A percentile compares a stretch with the other conserved stretches of the same genome.
Conservation (phyloP, 2,888 invertebrate genomes). For the Pharmacophagus antenor region DNA sequence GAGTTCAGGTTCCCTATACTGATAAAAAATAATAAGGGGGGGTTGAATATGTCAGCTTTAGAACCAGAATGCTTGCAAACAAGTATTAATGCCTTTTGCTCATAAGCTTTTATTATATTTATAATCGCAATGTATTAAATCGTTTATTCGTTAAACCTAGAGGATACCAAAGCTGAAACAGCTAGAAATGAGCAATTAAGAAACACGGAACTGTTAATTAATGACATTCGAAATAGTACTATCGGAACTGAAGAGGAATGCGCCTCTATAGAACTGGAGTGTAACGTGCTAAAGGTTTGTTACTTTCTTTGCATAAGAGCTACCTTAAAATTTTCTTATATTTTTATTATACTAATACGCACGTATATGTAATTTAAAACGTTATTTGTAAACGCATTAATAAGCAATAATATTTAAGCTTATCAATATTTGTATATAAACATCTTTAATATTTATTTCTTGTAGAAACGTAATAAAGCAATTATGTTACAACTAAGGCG, state of each 20-base stretch:
- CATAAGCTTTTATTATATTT: not conserved
- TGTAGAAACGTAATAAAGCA: conserved; percentile 72
- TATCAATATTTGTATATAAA: not conserved
- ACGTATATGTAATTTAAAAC: too few relatives aligned
- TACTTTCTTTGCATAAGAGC: not conserved
- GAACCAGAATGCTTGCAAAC: not conserved
- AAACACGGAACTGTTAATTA: conserved; percentile 50
- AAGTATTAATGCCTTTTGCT: not conserved
- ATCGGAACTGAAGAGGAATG: conserved; percentile 51
- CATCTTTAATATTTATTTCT: conserved; percentile 22
- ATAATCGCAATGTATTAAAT: not conserved
- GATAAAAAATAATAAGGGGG: too few relatives aligned
- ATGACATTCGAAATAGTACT: conserved; percentile 47
- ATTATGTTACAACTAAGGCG: conserved; percentile 65
- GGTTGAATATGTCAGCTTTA: not conserved
- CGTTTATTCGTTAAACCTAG: not conserved
- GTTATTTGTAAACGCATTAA: too few relatives aligned
- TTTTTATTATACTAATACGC: too few relatives aligned
- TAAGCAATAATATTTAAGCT: too few relatives aligned
- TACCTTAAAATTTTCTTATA: too few relatives aligned
- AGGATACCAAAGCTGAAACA: conserved; percentile 35
- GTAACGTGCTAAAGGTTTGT: conserved; percentile 54
- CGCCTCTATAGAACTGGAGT: conserved; percentile 56
- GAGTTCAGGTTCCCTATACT: too few relatives aligned
- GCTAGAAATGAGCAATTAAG: conserved; percentile 44